These are phyloP conservation scores for Cryptomyrus ogoouensis DNA, from an alignment of 2,113 vertebrate species.

Conservation along the genomic window DNA sequence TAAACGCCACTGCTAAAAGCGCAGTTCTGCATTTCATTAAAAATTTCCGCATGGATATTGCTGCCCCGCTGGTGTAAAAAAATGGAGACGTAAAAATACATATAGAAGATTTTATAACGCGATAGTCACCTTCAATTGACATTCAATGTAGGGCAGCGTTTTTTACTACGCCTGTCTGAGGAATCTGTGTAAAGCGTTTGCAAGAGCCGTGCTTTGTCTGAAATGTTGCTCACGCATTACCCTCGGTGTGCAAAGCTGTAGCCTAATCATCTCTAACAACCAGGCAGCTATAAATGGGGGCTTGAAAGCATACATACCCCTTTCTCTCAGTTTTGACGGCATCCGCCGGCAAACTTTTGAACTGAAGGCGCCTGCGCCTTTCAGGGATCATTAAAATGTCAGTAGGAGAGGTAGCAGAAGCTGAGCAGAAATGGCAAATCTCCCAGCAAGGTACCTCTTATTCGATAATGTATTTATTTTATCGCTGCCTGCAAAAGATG, in stretches of 20 bases:
- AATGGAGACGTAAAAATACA: not conserved
- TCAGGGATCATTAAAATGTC: slow-evolving; percentile 39
- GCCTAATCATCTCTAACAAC: slow-evolving; percentile 26
- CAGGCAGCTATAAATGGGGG: slow-evolving; percentile 31
- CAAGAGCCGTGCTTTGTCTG: slow-evolving; percentile 2
- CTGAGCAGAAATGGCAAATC: slow-evolving; percentile 36
- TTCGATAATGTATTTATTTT: slow-evolving; percentile 35
- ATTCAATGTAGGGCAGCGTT: not conserved
- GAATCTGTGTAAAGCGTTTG: slow-evolving; percentile 14
- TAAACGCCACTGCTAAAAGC: not conserved
- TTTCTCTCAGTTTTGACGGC: slow-evolving; percentile 40
- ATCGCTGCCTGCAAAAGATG: slow-evolving; percentile 29
- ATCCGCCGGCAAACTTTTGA: slow-evolving; percentile 42
- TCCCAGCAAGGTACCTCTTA: slow-evolving; percentile 36
- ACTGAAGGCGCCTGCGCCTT: slow-evolving; percentile 35
- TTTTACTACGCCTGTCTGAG: not conserved
- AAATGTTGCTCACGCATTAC: slow-evolving; percentile 7
- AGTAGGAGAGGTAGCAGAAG: slow-evolving; percentile 40
- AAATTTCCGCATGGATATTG: not conserved
- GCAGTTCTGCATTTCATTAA: not conserved
- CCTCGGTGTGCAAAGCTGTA: slow-evolving; percentile 8
- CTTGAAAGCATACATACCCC: slow-evolving; percentile 32
- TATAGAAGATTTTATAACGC: not conserved
- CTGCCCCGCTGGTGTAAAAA: not conserved
- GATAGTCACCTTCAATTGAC: not conserved